Evolutionary conservation across 2,797 vertebrate genomes (phyloP).

Genomic region (Sphenopsis melanotis): DNA sequence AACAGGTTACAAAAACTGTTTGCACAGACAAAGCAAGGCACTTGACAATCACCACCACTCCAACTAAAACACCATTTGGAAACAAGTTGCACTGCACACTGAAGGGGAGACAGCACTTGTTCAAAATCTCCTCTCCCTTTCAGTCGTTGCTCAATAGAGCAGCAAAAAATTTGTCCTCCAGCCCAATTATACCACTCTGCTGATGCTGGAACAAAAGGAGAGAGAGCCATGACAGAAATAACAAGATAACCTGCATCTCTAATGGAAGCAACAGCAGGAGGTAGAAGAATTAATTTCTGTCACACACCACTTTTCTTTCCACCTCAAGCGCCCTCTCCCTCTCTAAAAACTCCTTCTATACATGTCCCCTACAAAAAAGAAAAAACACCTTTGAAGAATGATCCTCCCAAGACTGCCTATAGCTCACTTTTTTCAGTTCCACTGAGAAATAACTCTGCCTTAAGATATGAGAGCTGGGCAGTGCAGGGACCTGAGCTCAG

Average conservation of each 20-base stretch:
- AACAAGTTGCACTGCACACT: conserved; percentile 10
- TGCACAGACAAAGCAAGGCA: conserved; percentile 25
- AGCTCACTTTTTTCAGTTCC: background rate
- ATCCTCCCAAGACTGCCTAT: background rate
- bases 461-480: background rate
- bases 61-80: conserved; percentile 24
- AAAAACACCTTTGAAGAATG: background rate
- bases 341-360: background rate
- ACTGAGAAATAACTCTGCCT: background rate
- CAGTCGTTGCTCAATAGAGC: background rate
- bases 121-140: conserved; percentile 27
- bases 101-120: conserved; percentile 22
- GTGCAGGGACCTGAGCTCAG: background rate
- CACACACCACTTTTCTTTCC: background rate
- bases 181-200: conserved; percentile 28
- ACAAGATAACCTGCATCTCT: conserved; percentile 14
- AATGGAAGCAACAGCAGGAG: background rate
- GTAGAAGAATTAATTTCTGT: conserved; percentile 16
- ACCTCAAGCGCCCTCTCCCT: background rate
- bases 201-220: conserved; percentile 22
- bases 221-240: conserved; percentile 17
- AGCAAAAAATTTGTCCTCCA: conserved; percentile 3
- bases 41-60: background rate
- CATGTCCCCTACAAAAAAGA: background rate
- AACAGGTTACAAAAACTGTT: conserved; percentile 28